phyloP scores from a whole-genome alignment of 1,140 invertebrate genomes.

The Hermatobates lingyangjiaoensis region DNA sequence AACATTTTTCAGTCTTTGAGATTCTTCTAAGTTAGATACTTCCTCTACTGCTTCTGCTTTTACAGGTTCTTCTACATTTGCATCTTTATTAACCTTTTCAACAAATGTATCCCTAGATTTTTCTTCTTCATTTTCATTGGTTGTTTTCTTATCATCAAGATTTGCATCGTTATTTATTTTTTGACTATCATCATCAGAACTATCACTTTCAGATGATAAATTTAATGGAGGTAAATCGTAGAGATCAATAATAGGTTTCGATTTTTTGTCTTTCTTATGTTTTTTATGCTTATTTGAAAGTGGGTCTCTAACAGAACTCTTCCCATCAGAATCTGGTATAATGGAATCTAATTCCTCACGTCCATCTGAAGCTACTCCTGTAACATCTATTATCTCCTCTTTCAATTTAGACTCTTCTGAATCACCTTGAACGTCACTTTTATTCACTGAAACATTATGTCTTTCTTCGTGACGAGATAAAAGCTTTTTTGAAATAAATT shows the following conservation, averaged over 20 bases:
- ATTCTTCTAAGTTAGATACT: background rate
- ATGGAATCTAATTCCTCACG: background rate
- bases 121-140: constrained; percentile 9
- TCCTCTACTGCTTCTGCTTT: background rate
- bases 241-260: constrained; percentile 31
- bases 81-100: background rate
- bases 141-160: background rate
- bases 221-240: constrained; percentile 58
- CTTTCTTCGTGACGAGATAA: constrained; percentile 41
- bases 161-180: background rate
- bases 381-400: constrained; percentile 20
- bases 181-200: constrained; percentile 37
- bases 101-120: background rate
- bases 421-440: constrained; percentile 1
- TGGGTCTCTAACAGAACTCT: constrained; percentile 16
- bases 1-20: background rate
- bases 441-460: constrained; percentile 22
- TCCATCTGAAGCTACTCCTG: constrained; percentile 13
- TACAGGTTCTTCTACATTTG: background rate
- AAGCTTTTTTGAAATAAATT: constrained; percentile 63
- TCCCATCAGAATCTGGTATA: constrained; percentile 18
- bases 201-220: constrained; percentile 54
- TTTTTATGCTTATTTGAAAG: constrained; percentile 15
- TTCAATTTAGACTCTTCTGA: constrained; percentile 6
- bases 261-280: constrained; percentile 18